Conservation (phyloP, 2,113 vertebrate genomes). For the Panthera leo region DNA sequence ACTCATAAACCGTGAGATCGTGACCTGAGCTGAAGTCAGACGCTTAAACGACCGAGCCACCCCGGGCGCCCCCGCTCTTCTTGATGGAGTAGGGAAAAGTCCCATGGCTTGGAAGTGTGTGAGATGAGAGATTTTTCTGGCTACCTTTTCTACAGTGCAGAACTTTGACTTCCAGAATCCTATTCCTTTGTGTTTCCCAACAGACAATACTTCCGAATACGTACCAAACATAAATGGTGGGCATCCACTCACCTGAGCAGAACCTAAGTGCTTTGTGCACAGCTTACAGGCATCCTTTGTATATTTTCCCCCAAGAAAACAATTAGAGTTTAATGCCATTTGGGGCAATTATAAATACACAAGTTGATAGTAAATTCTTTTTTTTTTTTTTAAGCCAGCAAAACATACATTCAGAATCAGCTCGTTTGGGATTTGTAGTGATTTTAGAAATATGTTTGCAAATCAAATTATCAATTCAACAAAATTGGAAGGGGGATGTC, state of each 20-base stretch:
- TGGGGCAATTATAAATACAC: constrained; percentile 52
- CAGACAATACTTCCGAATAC: neutral
- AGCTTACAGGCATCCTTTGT: neutral
- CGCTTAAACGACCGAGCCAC: too few relatives aligned
- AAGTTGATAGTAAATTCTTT: constrained; percentile 28
- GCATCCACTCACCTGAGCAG: neutral
- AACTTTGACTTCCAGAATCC: neutral
- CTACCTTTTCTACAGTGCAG: neutral
- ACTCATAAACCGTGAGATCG: too few relatives aligned
- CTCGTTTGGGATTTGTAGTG: constrained; percentile 28
- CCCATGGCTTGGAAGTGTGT: neutral
- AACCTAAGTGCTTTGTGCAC: neutral
- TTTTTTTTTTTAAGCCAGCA: neutral
- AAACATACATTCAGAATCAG: constrained; percentile 35
- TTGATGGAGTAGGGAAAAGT: neutral
- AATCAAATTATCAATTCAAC: constrained; percentile 59
- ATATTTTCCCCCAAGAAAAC: constrained; percentile 17
- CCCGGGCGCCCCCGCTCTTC: neutral
- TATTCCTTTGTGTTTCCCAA: neutral
- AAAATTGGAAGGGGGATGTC: constrained; percentile 49
- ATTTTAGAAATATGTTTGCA: constrained; percentile 59
- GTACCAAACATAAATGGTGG: neutral
- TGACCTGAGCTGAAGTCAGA: too few relatives aligned
- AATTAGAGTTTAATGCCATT: constrained; percentile 51
- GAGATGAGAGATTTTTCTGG: neutral